Evolutionary conservation across 1,140 invertebrate species (phyloP).

Genomic region (Drosophila grimshawi): DNA sequence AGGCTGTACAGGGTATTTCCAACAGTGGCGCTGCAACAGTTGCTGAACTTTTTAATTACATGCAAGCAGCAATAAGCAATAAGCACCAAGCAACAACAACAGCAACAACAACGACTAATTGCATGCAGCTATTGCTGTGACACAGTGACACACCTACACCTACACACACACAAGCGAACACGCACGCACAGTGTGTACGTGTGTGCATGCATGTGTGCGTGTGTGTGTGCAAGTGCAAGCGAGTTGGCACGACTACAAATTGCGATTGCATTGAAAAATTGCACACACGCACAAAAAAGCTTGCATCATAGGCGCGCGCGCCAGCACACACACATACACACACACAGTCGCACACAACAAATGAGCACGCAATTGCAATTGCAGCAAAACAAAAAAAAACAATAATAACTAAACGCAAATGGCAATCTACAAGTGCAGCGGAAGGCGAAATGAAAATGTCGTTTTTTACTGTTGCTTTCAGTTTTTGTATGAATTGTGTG

Average conservation of each 20-base stretch:
- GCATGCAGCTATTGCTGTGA: constrained; percentile 62
- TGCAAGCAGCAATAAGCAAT: constrained; percentile 41
- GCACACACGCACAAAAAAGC: constrained; percentile 53
- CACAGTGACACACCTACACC: constrained; percentile 73
- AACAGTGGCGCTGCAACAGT: constrained; percentile 42
- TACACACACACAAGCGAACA: constrained; percentile 24
- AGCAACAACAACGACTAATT: constrained; percentile 50
- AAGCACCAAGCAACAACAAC: constrained; percentile 24
- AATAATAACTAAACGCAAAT: constrained; percentile 40
- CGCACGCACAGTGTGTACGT: constrained; percentile 2
- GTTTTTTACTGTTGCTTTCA: background rate
- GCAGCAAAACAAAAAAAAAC: constrained; percentile 29
- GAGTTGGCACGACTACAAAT: constrained; percentile 52
- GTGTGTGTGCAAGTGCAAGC: constrained; percentile 34
- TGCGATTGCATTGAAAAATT: constrained; percentile 64
- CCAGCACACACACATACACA: constrained; percentile 48
- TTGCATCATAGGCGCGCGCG: constrained; percentile 55
- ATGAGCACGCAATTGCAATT: constrained; percentile 72
- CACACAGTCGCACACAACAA: constrained; percentile 29
- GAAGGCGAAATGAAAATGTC: constrained; percentile 6
- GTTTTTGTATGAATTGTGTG: background rate
- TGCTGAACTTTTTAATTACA: constrained; percentile 58
- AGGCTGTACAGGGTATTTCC: constrained; percentile 39
- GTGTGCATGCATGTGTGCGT: background rate
- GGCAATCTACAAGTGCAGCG: constrained; percentile 38